Percentiles rank a stretch among this genome's conserved stretches.
phyloP scores from a whole-genome alignment of 2,113 vertebrate genomes.

The Anseranas semipalmata region DNA sequence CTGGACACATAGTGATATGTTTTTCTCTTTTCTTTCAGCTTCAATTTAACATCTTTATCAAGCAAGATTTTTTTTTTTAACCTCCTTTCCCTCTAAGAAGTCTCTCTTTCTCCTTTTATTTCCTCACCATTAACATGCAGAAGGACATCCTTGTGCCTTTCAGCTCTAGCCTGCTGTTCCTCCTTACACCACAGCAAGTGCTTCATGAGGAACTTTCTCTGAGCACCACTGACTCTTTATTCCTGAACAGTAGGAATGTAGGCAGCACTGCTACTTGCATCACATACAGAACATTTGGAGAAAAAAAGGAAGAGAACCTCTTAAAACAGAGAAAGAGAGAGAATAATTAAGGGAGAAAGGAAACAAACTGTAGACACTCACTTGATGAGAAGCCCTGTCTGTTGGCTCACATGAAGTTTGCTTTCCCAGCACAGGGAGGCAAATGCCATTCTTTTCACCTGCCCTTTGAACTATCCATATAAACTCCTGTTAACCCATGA shows the following conservation, averaged over 20 bases:
- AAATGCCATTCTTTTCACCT: not conserved
- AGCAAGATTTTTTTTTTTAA: not conserved
- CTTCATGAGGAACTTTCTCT: not conserved
- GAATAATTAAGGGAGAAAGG: not conserved
- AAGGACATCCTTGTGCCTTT: not conserved
- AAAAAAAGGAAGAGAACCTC: not conserved
- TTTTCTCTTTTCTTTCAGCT: not conserved
- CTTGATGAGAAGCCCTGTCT: not conserved
- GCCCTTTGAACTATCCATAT: not conserved
- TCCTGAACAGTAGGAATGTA: not conserved
- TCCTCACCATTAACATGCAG: not conserved
- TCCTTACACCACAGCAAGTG: not conserved
- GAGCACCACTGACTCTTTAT: not conserved
- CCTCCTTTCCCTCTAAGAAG: not conserved
- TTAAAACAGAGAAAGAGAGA: not conserved
- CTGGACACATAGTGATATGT: not conserved
- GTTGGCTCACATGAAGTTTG: accelerated
- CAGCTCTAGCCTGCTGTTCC: not conserved
- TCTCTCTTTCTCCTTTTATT: not conserved
- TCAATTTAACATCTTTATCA: not conserved
- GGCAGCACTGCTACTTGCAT: not conserved
- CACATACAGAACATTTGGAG: not conserved
- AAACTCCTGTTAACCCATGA: not conserved
- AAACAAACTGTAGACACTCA: not conserved
- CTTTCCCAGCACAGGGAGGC: not conserved